Evolutionary conservation across 2,888 invertebrate genomes (phyloP), one percentile per base, ranked within the genome.

Genomic region (Escarpia spicata): DNA sequence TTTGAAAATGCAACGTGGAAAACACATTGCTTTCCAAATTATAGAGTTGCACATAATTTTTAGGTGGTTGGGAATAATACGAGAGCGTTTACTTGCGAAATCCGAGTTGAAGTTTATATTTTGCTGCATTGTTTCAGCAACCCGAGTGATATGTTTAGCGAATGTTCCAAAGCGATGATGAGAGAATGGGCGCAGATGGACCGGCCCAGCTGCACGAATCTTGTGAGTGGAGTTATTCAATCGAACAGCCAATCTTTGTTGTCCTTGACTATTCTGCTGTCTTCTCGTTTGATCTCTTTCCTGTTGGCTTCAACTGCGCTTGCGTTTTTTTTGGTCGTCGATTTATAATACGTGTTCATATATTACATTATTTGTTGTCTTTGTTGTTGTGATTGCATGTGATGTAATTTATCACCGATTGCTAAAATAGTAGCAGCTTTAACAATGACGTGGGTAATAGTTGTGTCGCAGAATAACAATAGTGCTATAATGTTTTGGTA

Each of bases 151-250:
- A 6, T 75, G 19, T 75, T 75, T 26, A 75, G 75, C 75, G 75
- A 75, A n/a, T 75, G 75, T 75, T 75, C 75, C 75, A 75, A 75
- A n/a, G 75, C 75, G 6, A 75, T 75, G 75, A 75, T 75, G 75
- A 26, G 75, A 2, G 75, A 75, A 4, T 75, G 75, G 75, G 75
- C 75, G 6, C 6, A 75, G 75, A 6, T 75, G 75, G n/a, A 75
- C 3, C 15, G n/a, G 26, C 75, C 75, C 19, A 75, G n/a, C 75
- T 75, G 75, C 75, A 75, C 19, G 75, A 75, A 6, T 1, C 75
- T 6, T 6, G 75, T 75, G 75, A 75, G 75, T 75, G 19, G 26
- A 75, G 26, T 75, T 75, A 15, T 52, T 75, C 26, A n/a, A 15
- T 26, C 19, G 6, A 75, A 52, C 52, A 52, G 52, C 1, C 52